Evolutionary conservation across 2,888 invertebrate genomes (phyloP), one percentile per base, ranked within the genome.

Genomic region (Tipula unca): DNA sequence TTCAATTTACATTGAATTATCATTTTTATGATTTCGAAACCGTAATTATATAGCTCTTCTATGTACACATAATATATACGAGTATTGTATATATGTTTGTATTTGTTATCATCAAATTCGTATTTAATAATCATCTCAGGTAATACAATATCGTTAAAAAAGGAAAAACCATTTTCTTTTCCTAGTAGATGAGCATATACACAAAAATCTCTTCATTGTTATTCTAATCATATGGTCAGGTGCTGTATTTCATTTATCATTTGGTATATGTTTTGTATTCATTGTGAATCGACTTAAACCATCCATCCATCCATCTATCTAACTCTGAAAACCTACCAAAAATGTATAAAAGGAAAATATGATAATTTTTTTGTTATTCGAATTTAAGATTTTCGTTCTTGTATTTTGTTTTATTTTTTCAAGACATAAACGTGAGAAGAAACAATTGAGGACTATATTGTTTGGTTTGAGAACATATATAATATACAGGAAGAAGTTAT

Each of bases 241-340:
- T 83, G 83, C 32, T 83, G 83, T 83, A 83, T 83, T 83, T 29
- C 83, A 83, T 83, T 83, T 83, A 83, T 83, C 83, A 69, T 69
- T 69, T 25, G 5, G n/a, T 54, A 17, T 54, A 54, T 25, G 25
- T 25, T 69, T 69, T 25, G 69, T 69, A 69, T 69, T 69, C 69
- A 69, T 25, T 25, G 69, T 10, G 69, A 69, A 69, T 69, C 69
- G 69, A 69, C 25, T 69, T 69, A 69, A 69, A 69, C 69, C 69
- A 69, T 69, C 20, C 25, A 69, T 17, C 48, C 17, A 48, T 25
- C 69, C 48, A 17, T 69, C 20, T 69, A 25, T 69, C 20, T 69
- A 69, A 69, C 6, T 69, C 69, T 1, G 25, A 69, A 69, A 69
- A 25, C 69, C 69, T 69, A 25, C n/a, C 39, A 39, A 13, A 17